These are phyloP conservation scores for Cotesia vestalis DNA, from an alignment of 1,140 invertebrate species.

Conservation along the genomic window DNA sequence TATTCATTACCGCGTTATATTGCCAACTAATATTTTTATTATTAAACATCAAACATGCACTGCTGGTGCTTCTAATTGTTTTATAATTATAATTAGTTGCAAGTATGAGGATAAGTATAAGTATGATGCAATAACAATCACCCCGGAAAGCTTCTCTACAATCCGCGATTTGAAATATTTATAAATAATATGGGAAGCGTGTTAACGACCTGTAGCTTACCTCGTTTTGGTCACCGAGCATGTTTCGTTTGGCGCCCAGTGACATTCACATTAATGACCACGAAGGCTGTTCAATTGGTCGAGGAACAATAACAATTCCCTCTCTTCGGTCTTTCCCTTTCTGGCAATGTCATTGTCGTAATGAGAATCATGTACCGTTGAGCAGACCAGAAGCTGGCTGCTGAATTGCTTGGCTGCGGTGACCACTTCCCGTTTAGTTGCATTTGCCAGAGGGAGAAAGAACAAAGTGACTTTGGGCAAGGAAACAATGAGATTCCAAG, in stretches of 20 bases:
- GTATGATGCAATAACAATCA: no score
- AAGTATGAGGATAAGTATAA: no score
- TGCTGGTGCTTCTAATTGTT: no score
- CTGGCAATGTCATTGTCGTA: not conserved
- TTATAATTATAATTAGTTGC: no score
- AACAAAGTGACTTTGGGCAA: not conserved
- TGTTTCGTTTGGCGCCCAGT: not conserved
- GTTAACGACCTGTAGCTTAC: not conserved
- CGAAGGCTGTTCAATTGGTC: constrained; percentile 16
- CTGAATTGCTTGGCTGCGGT: constrained; percentile 21
- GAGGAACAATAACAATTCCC: constrained; percentile 21
- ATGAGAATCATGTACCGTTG: constrained; percentile 32
- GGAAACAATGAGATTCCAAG: constrained; percentile 37
- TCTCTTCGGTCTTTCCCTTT: no score
- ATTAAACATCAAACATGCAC: no score
- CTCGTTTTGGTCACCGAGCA: constrained; percentile 11
- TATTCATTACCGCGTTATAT: constrained; percentile 7
- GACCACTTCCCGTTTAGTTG: not conserved
- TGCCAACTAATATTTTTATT: not conserved
- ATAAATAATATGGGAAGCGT: no score
- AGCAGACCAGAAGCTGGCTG: not conserved
- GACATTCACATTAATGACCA: constrained; percentile 21
- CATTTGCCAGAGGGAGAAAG: constrained; percentile 17
- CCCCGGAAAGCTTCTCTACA: no score
- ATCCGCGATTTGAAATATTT: no score